Percentiles rank a stretch among this genome's conserved stretches.
phyloP scores from a whole-genome alignment of 2,888 invertebrate species.

The Fragum whitleyi region DNA sequence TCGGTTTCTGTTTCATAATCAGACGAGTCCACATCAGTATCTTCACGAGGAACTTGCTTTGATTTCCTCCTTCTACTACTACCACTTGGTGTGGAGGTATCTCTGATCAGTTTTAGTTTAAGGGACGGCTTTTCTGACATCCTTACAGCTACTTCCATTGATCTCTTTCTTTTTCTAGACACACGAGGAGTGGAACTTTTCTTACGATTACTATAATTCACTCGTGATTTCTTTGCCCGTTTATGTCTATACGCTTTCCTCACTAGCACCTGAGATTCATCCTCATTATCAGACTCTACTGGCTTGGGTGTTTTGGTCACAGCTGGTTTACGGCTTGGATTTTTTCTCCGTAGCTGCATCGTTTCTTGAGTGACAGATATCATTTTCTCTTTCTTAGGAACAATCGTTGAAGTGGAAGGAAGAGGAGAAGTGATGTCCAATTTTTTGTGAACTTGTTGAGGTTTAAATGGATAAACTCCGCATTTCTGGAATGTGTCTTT shows the following conservation, averaged over 20 bases:
- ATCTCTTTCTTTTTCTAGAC: slow-evolving; percentile 25
- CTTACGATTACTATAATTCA: slow-evolving; percentile 56
- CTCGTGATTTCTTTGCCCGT: slow-evolving; percentile 33
- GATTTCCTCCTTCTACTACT: slow-evolving; percentile 20
- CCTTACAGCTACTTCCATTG: not conserved
- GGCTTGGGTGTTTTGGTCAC: not conserved
- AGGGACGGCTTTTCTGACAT: slow-evolving; percentile 30
- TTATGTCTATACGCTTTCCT: not conserved
- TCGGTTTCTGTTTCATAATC: slow-evolving; percentile 58
- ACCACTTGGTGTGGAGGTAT: slow-evolving; percentile 8
- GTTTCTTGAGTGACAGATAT: slow-evolving; percentile 29
- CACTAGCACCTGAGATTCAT: slow-evolving; percentile 46
- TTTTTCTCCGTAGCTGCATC: slow-evolving; percentile 33
- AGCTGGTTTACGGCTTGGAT: slow-evolving; percentile 32
- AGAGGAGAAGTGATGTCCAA: slow-evolving; percentile 51
- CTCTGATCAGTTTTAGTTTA: slow-evolving; percentile 55
- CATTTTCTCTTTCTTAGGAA: slow-evolving; percentile 46
- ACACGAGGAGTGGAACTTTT: slow-evolving; percentile 34
- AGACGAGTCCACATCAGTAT: slow-evolving; percentile 40
- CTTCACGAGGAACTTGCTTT: slow-evolving; percentile 26
- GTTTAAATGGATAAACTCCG: slow-evolving; percentile 61
- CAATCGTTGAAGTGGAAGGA: slow-evolving; percentile 8
- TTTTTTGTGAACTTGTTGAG: slow-evolving; percentile 54
- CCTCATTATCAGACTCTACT: slow-evolving; percentile 46
- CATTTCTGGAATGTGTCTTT: slow-evolving; percentile 51